These are phyloP conservation scores for Smutsia gigantea DNA, from an alignment of 2,797 vertebrate species.

Conservation along the genomic window DNA sequence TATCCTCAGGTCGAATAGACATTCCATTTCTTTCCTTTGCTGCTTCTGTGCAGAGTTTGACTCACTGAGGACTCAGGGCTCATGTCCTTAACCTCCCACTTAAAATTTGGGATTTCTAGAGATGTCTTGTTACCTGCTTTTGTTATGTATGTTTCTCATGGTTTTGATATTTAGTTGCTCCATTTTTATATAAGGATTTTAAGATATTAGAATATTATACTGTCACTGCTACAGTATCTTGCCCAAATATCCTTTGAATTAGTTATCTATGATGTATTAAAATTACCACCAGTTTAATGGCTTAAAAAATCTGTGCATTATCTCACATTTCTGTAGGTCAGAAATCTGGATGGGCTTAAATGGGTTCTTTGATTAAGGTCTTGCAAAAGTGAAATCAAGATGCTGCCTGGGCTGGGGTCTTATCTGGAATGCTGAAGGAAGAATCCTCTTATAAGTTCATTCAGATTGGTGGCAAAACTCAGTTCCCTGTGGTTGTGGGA, in stretches of 20 bases:
- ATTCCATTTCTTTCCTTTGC: not conserved
- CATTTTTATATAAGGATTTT: slow-evolving; percentile 27
- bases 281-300: not conserved
- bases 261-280: not conserved
- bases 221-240: not conserved
- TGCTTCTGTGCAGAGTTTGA: not conserved
- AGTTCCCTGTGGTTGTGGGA: not conserved
- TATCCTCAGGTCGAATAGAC: not conserved
- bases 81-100: rapidly evolving
- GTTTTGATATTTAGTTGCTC: not conserved
- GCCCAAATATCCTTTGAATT: not conserved
- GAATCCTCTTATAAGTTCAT: not conserved
- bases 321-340: not conserved
- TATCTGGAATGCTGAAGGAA: not conserved
- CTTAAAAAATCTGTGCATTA: not conserved
- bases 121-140: not conserved
- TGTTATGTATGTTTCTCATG: not conserved
- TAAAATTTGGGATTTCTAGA: not conserved
- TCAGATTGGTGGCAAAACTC: not conserved
- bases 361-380: not conserved
- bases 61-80: not conserved
- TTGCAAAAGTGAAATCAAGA: not conserved
- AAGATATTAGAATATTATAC: not conserved
- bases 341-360: not conserved
- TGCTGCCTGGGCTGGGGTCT: not conserved